Evolutionary conservation across 2,113 vertebrate genomes (phyloP).

Genomic region (Cercopithecus mona): DNA sequence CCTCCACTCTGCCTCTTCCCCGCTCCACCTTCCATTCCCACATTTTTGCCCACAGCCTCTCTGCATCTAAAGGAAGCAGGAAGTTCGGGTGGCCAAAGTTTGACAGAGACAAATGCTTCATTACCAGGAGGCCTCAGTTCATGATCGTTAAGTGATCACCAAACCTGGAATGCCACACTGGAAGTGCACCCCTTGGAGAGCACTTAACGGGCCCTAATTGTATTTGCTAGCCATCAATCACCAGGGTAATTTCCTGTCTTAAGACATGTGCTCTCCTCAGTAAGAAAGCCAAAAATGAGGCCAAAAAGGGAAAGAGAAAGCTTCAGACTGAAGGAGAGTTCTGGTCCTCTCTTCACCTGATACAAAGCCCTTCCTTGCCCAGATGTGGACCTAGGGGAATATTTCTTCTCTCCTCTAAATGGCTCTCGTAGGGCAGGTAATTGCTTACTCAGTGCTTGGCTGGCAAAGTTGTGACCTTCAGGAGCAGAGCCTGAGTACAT

Average conservation of each 20-base stretch:
- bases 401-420: neutral
- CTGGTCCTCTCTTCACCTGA: neutral
- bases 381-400: neutral
- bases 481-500: neutral
- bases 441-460: neutral
- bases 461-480: neutral
- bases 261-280: slow-evolving; percentile 60
- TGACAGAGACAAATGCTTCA: slow-evolving; percentile 56
- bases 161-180: neutral
- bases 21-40: neutral
- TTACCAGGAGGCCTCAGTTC: slow-evolving; percentile 10
- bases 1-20: neutral
- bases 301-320: neutral
- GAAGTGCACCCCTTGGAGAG: slow-evolving; percentile 63
- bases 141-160: neutral
- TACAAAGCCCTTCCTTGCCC: neutral
- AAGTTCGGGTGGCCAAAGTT: neutral
- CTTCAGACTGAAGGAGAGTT: neutral
- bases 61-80: neutral
- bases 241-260: slow-evolving; percentile 68
- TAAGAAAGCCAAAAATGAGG: neutral
- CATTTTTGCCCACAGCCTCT: neutral
- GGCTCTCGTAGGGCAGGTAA: neutral
- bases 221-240: slow-evolving; percentile 55
- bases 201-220: slow-evolving; percentile 74